phyloP scores from a whole-genome alignment of 2,888 invertebrate species.

The Dasypogon diadema region DNA sequence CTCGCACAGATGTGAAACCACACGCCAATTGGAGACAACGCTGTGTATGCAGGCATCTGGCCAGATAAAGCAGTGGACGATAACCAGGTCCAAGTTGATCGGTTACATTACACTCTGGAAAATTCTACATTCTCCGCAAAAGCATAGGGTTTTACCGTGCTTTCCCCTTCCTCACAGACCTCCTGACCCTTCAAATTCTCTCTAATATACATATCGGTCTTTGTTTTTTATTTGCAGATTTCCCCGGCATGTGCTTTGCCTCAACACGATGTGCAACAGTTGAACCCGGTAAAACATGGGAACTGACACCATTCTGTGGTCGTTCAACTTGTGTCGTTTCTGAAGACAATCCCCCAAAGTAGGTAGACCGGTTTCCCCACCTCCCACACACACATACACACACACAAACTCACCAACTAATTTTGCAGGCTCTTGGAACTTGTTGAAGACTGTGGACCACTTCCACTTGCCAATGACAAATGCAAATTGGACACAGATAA shows the following conservation, averaged over 20 bases:
- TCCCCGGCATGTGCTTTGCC: constrained; percentile 92
- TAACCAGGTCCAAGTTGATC: no score
- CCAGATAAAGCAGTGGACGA: no score
- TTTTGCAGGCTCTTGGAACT: constrained; percentile 78
- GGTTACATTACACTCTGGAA: no score
- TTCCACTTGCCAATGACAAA: constrained; percentile 87
- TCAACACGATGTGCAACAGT: constrained; percentile 90
- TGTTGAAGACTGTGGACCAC: constrained; percentile 90
- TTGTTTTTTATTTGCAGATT: constrained; percentile 72
- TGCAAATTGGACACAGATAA: constrained; percentile 88
- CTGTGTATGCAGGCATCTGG: no score
- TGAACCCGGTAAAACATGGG: constrained; percentile 88
- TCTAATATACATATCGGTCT: no score
- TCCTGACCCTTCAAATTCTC: no score
- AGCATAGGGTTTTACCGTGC: no score
- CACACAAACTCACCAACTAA: neutral
- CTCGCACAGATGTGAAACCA: no score
- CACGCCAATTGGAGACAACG: no score
- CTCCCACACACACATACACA: neutral
- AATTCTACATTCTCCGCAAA: no score
- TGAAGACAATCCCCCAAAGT: constrained; percentile 76
- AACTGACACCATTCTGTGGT: constrained; percentile 90
- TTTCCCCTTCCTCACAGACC: no score
- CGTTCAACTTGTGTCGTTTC: constrained; percentile 87
- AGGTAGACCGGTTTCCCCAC: constrained; percentile 31